phyloP scores from a whole-genome alignment of 2,797 vertebrate species.

The Notamacropus eugenii region DNA sequence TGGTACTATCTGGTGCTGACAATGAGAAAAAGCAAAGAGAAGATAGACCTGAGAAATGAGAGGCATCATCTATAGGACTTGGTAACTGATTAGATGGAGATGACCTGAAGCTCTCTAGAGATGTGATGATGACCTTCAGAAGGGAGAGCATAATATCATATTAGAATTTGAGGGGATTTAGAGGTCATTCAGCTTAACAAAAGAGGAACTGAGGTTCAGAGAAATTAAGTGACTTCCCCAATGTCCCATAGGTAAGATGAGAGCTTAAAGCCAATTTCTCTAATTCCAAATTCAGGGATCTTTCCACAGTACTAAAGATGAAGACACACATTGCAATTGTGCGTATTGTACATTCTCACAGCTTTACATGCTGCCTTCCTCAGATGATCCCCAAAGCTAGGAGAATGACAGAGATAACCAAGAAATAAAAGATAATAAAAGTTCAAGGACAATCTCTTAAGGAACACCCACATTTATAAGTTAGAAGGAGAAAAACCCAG shows the following conservation, averaged over 20 bases:
- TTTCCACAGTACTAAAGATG: background rate
- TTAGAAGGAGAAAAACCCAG: background rate
- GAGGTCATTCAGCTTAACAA: background rate
- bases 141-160: background rate
- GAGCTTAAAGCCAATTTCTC: background rate
- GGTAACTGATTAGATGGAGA: background rate
- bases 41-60: background rate
- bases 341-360: no score
- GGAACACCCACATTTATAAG: background rate
- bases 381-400: no score
- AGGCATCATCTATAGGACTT: background rate
- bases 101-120: background rate
- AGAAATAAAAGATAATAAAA: no score
- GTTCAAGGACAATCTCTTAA: no score
- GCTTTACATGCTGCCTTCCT: no score
- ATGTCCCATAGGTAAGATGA: background rate
- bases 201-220: background rate
- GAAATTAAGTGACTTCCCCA: background rate
- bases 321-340: no score
- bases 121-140: background rate
- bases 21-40: background rate
- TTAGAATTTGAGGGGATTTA: background rate
- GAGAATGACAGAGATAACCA: no score
- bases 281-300: background rate
- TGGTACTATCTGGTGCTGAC: background rate